phyloP scores from a whole-genome alignment of 2,888 invertebrate genomes.

The Drosophila quinaria region DNA sequence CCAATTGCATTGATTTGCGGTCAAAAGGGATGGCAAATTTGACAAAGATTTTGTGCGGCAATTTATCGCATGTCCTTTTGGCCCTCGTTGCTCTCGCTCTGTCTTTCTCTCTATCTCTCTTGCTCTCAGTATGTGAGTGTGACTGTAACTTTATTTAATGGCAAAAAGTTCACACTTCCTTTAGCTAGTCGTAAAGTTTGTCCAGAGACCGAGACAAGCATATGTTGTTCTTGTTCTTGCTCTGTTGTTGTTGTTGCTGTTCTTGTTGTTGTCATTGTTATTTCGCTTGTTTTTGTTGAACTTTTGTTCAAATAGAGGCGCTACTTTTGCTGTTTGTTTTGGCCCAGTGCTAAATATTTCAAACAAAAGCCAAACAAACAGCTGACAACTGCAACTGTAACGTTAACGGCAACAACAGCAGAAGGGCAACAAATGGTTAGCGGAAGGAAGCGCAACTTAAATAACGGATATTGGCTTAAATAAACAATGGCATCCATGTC shows the following conservation, averaged over 20 bases:
- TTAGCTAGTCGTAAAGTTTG: conserved; percentile 69
- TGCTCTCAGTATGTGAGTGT: conserved; percentile 1
- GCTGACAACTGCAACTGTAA: conserved; percentile 64
- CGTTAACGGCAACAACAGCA: conserved; percentile 3
- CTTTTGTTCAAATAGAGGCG: conserved; percentile 73
- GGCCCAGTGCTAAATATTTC: conserved; percentile 74
- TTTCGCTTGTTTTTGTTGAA: conserved; percentile 66
- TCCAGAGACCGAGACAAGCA: conserved; percentile 48
- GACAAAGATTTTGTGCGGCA: conserved; percentile 63
- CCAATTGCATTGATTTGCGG: conserved; percentile 67
- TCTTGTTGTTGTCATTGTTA: conserved; percentile 41
- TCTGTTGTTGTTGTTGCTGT: conserved; percentile 1
- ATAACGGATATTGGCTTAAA: conserved; percentile 81
- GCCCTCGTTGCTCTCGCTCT: not conserved
- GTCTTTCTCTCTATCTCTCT: not conserved
- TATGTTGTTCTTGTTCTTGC: conserved; percentile 38
- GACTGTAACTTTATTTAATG: conserved; percentile 49
- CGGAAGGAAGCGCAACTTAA: conserved; percentile 79
- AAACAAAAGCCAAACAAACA: conserved; percentile 76
- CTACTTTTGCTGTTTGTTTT: conserved; percentile 63
- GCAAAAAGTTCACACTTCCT: conserved; percentile 80
- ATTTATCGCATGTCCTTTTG: conserved; percentile 65
- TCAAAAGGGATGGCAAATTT: conserved; percentile 62
- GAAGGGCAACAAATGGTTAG: conserved; percentile 64
- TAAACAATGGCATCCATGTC: conserved; percentile 71